Evolutionary conservation across 2,888 invertebrate species (phyloP), one percentile per base, ranked within the genome.

Genomic region (Melinaea marsaeus): DNA sequence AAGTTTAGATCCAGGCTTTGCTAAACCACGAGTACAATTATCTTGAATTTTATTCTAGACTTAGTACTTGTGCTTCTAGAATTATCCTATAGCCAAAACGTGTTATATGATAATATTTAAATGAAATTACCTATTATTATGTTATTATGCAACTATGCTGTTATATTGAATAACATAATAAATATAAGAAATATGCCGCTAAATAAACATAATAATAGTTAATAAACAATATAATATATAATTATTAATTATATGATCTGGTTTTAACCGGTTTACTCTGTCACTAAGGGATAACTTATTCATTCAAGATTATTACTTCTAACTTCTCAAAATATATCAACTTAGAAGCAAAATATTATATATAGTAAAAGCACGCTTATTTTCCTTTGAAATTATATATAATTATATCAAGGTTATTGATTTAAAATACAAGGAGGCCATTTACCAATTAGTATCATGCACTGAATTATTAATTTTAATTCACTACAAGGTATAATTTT

Each of bases 21-120:
- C 55, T 47, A 55, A 60, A 62, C 54, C 60, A 58, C 37, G 47
- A 37, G 51, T 55, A 59, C 59, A 64, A 68, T 68, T 68, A 68
- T 66, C 57, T 61, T 61, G 35, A 54, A 48, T 61, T 60, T 59
- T 58, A 63, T 57, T 42, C 58, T 60, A 22, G 22, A 22, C 47
- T 55, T 47, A 60, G 62, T 60, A 11, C 42, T 42, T 9, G 45
- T 56, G 55, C 45, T 62, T 57, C 61, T 57, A 60, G 61, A 65
- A 60, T 65, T 61, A 48, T 37, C 57, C 51, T 58, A 46, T 62
- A 4, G 55, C 54, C 61, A 57, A 62, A 58, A 57, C 60, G 32
- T 35, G 42, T 55, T 58, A 67, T 60, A 61, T 60, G 58, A 45
- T 5, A n/a, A 55, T 34, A 35, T 11, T 22, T 22, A 22, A 22